Evolutionary conservation across 2,797 vertebrate species (phyloP), one percentile per base, ranked within the genome.

Genomic region (Scyliorhinus canicula): DNA sequence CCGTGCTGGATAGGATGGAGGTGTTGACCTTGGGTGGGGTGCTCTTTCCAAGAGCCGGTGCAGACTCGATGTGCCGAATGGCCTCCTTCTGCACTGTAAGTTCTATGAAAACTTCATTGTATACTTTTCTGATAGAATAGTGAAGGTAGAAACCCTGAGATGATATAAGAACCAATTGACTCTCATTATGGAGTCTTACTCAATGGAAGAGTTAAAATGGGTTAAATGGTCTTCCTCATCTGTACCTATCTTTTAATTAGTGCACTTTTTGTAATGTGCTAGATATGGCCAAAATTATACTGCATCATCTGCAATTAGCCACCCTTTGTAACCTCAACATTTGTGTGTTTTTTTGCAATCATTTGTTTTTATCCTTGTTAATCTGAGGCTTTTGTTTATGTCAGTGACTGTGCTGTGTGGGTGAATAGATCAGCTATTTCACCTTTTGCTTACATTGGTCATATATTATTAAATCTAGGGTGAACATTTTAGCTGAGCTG

Each of bases 381-480:
- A 63, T 82, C 57, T 44, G n/a, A 91, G 60, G 35, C 57, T 65
- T 88, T 44, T 44, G n/a, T 24, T 40, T 91, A 24, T 88, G 60
- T 40, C 60, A 63, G 60, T 65, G n/a, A 91, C 24, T 90, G 55
- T 60, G 19, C 21, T 67, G 90, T n/a, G 55, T 52, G 65, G 65
- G 93, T 47, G 24, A 93, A 93, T 65, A 67, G 93, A 35, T 93
- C 93, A 93, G 63, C 47, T 50, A 93, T 71, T 93, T 69, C 47
- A 94, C 50, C 47, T 67, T 52, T 31, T 71, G 31, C 93, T 74
- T 94, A 94, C 47, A 94, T 55, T 94, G 93, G 67, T 94, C 67
- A 71, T n/a, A 71, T 31, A 74, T 74, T 93, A 69, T 47, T 69
- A 91, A 60, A 91, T 60, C 88, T 63, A 65, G 60, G 40, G 24